Base-by-base conservation (phyloP, 2,113 vertebrate genomes). In the Ptilonorhynchus violaceus region DNA sequence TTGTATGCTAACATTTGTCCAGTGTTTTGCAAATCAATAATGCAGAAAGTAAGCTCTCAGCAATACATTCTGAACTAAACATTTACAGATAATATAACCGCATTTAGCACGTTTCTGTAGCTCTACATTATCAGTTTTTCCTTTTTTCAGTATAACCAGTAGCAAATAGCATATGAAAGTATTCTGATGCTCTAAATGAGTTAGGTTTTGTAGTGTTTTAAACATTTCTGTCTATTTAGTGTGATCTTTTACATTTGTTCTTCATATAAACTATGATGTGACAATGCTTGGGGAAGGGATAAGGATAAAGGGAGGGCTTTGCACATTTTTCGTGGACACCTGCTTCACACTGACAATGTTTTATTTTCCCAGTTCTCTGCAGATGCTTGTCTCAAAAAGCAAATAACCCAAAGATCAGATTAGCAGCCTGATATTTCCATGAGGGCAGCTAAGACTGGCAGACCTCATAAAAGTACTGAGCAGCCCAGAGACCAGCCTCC, bases 321-420 rank as follows among this genome's bases (percentile, higher is more conserved):
- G 47, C 52, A 59, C 58, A 16, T 12, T 41, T 60, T 73, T 76
- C 42, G 18, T 42, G 18, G 69, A 56, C 94, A 94, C 53, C 85
- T 93, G 91, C 79, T 82, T 77, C 79, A 33, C 13, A 31, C 68
- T 20, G n/a, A 22, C 39, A n/a, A 30, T 77, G 59, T 89, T 85
- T 62, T 18, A 24, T 58, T 82, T 74, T 52, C 83, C 77, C 80
- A 88, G 18, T 5, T 66, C 91, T 73, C 72, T 93, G 67, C 82
- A 92, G 77, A 92, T 74, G 82, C 63, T 96, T 10, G 16, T 46
- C 74, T 84, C 37, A 68, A 47, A 84, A 94, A 69, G 63, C 58
- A 92, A 96, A 95, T n/a, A 92, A 78, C 42, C 49, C 49, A 55
- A 82, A 73, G 73, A 95, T 83, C 79, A 94, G 88, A 95, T 95